Evolutionary conservation across 2,113 vertebrate genomes (phyloP), one percentile per base, ranked within the genome.

Genomic region (Benitochromis conjunctus): DNA sequence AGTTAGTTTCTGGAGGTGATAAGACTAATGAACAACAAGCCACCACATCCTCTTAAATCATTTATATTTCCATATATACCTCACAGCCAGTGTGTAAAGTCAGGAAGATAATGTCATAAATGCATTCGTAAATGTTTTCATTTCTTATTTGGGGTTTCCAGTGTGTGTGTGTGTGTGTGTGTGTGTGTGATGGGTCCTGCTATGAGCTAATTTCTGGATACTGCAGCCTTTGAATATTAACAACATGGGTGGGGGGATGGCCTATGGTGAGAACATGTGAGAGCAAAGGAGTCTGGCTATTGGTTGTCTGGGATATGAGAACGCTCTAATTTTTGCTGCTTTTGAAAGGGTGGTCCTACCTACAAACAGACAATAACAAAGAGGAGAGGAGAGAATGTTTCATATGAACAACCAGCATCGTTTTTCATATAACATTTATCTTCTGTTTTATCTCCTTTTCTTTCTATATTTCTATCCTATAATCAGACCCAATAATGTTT

Each of bases 211-310:
- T 86, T 86, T 87, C 82, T 5, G 38, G 12, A 16, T 18, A 87
- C 85, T 89, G 94, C 91, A 91, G 92, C 88, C 76, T 86, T 64
- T 92, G 78, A 90, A 92, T 92, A 93, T 91, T 91, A 90, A 91
- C 80, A 84, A 76, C 77, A 86, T 9, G 36, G 13, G 57, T 26
- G 31, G 79, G 78, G 54, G 82, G 85, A 19, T 5, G 83, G 41
- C 13, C 69, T 41, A 54, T 82, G 48, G 57, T 7, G 2, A 1
- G 6, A 34, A n/a, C 88, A 92, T 21, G 71, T 92, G 91, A 89
- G 86, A 9, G 38, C 80, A n/a, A 53, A 51, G 34, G 51, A 69
- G 60, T 80, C 34, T 74, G n/a, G 1, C 36, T 13, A 95, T 92
- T 94, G 93, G 94, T 26, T 46, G 18, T 6, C 21, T 14, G 31